Evolutionary conservation across 1,140 invertebrate species (phyloP), one percentile per base, ranked within the genome.

Genomic region (Panagrolaimus sp.): DNA sequence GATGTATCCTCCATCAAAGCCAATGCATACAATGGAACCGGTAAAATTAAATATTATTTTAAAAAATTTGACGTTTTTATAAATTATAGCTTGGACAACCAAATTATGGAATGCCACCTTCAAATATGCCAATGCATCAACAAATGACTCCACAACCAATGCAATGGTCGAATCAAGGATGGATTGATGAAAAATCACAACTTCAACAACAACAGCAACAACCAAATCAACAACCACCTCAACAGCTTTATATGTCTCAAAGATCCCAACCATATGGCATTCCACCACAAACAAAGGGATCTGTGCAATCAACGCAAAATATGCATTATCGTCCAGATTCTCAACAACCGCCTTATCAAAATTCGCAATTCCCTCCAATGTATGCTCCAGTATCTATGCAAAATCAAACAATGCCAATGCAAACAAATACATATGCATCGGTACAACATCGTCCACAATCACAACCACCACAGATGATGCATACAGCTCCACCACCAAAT

Each of bases 81-180:
- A 38, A 38, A 38, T 38, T 38, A 4, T 38, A 38, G 31, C 31
- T 38, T 3, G 27, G 27, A 20, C 20, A 57, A 20, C 20, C 51
- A 20, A 57, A 57, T 27, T 57, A 25, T 13, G 51, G 51, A 20
- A 20, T 27, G 14, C 51, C 51, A 20, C 8, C 27, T 0, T 11
- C 51, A 20, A 57, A 14, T n/a, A 48, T 27, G 1, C 51, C 51
- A 9, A 70, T 69, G 13, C 14, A 45, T 23, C 63, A 48, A 9
- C 71, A 73, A 48, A 66, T 69, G 71, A 44, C 38, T 13, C 63
- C 14, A 13, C 25, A 9, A 16, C 20, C 31, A 16, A 53, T 73
- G 25, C 70, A 67, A 38, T 51, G 51, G 23, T 38, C 65, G 25
- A 23, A 38, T 45, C 72, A 75, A 31, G 67, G 74, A 23, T 47